Evolutionary conservation across 37 sponge, comb jelly and placozoan genomes (phyloP), one percentile per base, ranked within the genome.

Genomic region (Theonella swinhoei): DNA sequence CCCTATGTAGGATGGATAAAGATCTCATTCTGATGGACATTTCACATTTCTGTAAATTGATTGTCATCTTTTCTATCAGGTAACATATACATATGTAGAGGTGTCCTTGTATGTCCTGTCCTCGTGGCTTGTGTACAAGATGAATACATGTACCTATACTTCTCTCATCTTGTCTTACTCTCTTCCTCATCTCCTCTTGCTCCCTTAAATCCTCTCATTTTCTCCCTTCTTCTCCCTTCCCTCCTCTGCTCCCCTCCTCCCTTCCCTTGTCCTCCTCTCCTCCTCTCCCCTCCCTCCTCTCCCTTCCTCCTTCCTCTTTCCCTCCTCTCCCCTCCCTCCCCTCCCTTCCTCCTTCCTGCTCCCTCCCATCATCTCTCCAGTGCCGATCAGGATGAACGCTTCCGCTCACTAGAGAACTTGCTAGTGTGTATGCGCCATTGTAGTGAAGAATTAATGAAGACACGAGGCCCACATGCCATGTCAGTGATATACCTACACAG

Each of bases 361-460:
- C 34, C 78, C 66, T 47, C 54, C 33, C 4, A 40, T 34, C 35
- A 22, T 8, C 28, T 28, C 31, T 75, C 2, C 70, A 91, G 91
- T 76, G 54, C 91, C 25, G 87, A 86, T n/a, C 91, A 86, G 37
- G 93, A 88, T 20, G 90, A 93, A 24, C 22, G 63, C n/a, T 82
- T 86, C 39, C 37, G 64, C 22, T 71, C 80, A 29, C 31, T 93
- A 37, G 82, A 88, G 79, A 80, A 64, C n/a, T 68, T 93, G 9
- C 86, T 93, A 47, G 93, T 82, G 39, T 93, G 89, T 34, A 33
- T 93, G 37, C 41, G 73, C 19, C 86, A 85, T 75, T 93, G 82
- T 59, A 59, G 25, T 29, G 68, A 82, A 26, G 82, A 93, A 70
- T 60, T 93, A 20, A 20, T 36, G 35, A 72, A 70, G 63, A 30